Evolutionary conservation across 2,888 invertebrate genomes (phyloP), one percentile per base, ranked within the genome.

Genomic region (Melanchra persicariae): DNA sequence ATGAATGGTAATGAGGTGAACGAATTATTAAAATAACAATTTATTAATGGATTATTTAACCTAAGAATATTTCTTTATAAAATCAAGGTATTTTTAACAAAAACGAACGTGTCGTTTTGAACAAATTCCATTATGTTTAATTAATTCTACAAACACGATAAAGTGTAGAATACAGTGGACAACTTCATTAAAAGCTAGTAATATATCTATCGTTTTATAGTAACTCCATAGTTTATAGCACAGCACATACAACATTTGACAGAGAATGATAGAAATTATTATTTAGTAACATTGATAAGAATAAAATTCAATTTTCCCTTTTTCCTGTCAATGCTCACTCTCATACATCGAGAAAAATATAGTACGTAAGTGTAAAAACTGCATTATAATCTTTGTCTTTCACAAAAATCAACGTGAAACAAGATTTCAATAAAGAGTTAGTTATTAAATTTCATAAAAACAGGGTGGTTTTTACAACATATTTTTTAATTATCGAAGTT

Each of bases 201-300:
- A 59, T 51, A 78, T 30, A 2, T 52, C 22, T 61, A 73, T 64
- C 26, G 60, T 57, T 74, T 72, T 63, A 62, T 47, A 54, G 30
- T 54, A 66, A 60, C 47, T 55, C n/a, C 51, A 73, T 64, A 52
- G 43, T 67, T 62, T n/a, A 47, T 70, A 81, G 61, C 70, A 81
- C 81, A 79, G 64, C 71, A 71, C 71, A 51, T 54, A 71, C 57
- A 70, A 80, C 59, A 70, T 65, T 62, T 70, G 51, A 70, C 65
- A 2, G 37, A 65, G 59, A 61, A 47, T n/a, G 0, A 9, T 43
- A 24, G 30, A 58, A 43, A 51, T n/a, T 0, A 24, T 43, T n/a
- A 24, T 52, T 51, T 65, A 22, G 9, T 2, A 9, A 19, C 2
- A 34, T 47, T 15, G 5, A 15, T 37, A 22, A 37, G 37, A 65